Evolutionary conservation across 1,140 invertebrate species (phyloP).

Genomic region (Heliconius melpomene): DNA sequence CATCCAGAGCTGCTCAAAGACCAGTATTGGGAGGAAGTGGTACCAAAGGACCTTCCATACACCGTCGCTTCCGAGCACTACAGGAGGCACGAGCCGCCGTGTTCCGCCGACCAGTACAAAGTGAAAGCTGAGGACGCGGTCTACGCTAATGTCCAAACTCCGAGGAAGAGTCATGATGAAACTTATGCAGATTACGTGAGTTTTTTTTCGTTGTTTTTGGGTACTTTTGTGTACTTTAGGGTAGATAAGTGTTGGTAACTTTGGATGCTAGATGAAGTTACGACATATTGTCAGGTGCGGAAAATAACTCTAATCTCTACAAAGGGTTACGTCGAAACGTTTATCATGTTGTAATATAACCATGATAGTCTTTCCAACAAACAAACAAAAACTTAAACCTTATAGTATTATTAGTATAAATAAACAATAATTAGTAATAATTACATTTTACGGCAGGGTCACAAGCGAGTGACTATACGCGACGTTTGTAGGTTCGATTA

Average conservation of each 20-base stretch:
- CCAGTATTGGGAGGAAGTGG: conserved; percentile 95
- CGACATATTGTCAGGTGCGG: too few species aligned
- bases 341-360: too few species aligned
- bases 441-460: not conserved
- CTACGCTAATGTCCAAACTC: conserved; percentile 86
- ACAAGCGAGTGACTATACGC: too few species aligned
- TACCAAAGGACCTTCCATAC: conserved; percentile 93
- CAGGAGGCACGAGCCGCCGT: conserved; percentile 89
- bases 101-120: conserved; percentile 92
- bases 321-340: too few species aligned
- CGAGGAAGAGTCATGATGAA: conserved; percentile 86
- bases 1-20: conserved; percentile 93
- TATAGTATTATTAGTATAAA: too few species aligned
- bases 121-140: conserved; percentile 90
- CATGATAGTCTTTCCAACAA: too few species aligned
- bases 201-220: not conserved
- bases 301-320: too few species aligned
- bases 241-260: too few species aligned
- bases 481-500: not conserved
- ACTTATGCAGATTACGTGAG: conserved; percentile 93
- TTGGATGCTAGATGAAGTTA: too few species aligned
- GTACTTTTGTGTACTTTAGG: too few species aligned
- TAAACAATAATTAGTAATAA: too few species aligned
- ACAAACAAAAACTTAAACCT: too few species aligned
- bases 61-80: conserved; percentile 93